Evolutionary conservation across 2,797 vertebrate genomes (phyloP).

Genomic region (Sebastes jordani): DNA sequence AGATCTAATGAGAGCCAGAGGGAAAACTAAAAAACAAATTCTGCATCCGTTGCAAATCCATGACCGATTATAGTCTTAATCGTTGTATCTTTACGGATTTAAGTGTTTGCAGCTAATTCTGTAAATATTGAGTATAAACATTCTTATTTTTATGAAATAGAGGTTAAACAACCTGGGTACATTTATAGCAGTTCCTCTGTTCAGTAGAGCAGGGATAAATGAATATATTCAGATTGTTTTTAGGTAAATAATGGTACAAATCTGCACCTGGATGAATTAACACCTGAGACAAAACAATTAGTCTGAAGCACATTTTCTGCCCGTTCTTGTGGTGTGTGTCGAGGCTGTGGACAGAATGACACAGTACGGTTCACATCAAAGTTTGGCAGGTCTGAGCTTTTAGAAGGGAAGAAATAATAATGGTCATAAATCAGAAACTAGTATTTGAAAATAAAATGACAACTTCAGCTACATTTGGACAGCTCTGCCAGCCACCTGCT

Average conservation of each 20-base stretch:
- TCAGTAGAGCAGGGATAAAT: background rate
- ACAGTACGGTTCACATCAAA: constrained; percentile 44
- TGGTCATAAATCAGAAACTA: constrained; percentile 60
- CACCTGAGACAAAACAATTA: background rate
- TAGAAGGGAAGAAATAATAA: constrained; percentile 1
- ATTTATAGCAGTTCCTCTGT: background rate
- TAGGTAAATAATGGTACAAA: background rate
- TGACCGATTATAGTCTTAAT: background rate
- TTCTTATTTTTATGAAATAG: background rate
- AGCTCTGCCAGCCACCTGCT: constrained; percentile 19
- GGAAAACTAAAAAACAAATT: background rate
- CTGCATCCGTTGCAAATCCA: background rate
- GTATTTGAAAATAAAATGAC: constrained; percentile 54
- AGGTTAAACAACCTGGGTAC: background rate
- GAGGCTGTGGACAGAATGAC: constrained; percentile 32
- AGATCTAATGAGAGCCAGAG: background rate
- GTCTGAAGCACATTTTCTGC: background rate
- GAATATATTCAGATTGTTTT: too few species aligned
- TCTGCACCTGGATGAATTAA: background rate
- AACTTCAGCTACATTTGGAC: constrained; percentile 39
- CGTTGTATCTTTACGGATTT: background rate
- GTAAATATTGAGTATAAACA: background rate
- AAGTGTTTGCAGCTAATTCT: background rate
- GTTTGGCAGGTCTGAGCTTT: constrained; percentile 47
- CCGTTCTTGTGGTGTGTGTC: background rate